Evolutionary conservation across 1,140 invertebrate species (phyloP).

Genomic region (Phymorhynchus buccinoides): DNA sequence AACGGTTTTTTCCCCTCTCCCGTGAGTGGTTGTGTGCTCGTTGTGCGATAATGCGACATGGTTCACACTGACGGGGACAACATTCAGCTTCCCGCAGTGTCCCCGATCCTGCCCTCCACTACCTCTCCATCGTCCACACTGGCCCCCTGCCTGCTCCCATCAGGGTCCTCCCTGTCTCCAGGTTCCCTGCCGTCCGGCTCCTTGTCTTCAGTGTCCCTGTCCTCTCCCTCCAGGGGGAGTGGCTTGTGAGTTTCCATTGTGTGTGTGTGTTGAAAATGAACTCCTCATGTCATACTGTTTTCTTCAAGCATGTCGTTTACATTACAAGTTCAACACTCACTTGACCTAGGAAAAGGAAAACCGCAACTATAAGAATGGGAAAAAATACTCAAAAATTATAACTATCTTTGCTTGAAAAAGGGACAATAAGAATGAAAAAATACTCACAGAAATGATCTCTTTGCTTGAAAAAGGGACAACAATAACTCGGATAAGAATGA

Average conservation of each 20-base stretch:
- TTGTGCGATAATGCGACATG: not conserved
- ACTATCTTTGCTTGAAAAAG: too few species aligned
- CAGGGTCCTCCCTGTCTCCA: not conserved
- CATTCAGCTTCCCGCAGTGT: slow-evolving; percentile 9
- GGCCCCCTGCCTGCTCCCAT: not conserved
- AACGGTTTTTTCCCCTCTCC: not conserved
- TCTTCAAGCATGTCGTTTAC: too few species aligned
- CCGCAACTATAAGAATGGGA: too few species aligned
- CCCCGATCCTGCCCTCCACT: not conserved
- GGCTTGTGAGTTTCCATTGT: not conserved
- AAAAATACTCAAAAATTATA: too few species aligned
- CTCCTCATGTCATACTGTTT: too few species aligned
- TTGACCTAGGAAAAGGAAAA: too few species aligned
- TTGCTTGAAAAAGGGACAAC: too few species aligned
- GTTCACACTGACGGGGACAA: slow-evolving; percentile 26
- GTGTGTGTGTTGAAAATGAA: too few species aligned
- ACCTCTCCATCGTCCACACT: not conserved
- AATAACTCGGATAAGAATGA: too few species aligned
- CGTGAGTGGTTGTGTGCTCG: not conserved
- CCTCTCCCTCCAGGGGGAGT: not conserved
- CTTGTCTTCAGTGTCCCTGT: not conserved
- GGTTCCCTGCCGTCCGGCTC: not conserved
- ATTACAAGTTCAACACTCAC: too few species aligned
- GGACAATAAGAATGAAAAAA: too few species aligned
- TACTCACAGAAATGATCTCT: too few species aligned